Evolutionary conservation across 2,113 vertebrate species (phyloP).

Genomic region (Calyptomena viridis): DNA sequence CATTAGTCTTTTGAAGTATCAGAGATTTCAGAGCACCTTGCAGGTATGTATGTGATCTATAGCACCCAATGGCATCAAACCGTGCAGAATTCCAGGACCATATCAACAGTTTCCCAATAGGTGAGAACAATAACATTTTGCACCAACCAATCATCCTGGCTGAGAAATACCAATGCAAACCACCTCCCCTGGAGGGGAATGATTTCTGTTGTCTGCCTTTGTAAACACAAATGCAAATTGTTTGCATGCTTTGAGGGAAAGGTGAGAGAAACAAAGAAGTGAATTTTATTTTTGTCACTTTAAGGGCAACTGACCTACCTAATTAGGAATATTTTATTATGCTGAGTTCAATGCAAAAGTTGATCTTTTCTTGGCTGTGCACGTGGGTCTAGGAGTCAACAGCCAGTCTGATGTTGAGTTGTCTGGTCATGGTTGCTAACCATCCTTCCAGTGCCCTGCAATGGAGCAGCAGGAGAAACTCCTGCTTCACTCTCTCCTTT

Average conservation of each 20-base stretch:
- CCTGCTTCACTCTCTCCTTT: fast-evolving
- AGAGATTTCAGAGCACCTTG: background rate
- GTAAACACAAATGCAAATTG: background rate
- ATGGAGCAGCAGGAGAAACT: background rate
- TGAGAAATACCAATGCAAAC: background rate
- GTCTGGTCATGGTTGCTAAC: background rate
- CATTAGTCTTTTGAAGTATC: background rate
- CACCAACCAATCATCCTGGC: background rate
- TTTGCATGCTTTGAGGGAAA: background rate
- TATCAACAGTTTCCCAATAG: background rate
- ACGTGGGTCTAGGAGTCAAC: background rate
- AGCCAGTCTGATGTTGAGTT: background rate
- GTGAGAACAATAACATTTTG: background rate
- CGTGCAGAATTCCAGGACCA: background rate
- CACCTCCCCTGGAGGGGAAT: background rate
- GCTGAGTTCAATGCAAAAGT: background rate
- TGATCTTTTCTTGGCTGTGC: background rate
- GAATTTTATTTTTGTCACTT: background rate
- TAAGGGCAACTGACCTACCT: background rate
- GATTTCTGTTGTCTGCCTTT: background rate
- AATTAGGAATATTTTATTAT: background rate
- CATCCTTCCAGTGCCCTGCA: background rate
- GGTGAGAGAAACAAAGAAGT: background rate
- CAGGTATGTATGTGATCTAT: background rate
- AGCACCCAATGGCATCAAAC: background rate